These are phyloP conservation scores for Iselma pallidipennis DNA, from an alignment of 2,888 invertebrate genomes.

Conservation along the genomic window DNA sequence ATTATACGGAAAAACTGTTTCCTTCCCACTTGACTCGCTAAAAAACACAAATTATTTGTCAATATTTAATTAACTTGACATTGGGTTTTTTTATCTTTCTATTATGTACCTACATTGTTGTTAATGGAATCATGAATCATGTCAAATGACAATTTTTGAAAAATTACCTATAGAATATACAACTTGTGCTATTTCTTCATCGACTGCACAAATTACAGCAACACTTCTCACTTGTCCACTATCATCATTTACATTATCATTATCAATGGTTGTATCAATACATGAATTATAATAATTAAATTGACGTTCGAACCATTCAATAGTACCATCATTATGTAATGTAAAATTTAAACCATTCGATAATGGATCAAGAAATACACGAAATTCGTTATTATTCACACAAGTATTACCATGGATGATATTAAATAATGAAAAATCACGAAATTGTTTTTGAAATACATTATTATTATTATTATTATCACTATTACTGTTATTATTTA, in stretches of 20 bases:
- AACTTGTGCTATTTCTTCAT: conserved; percentile 8
- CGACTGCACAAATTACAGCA: conserved; percentile 7
- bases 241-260: conserved; percentile 9
- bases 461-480: not conserved
- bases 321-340: conserved; percentile 1
- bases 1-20: no score
- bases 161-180: conserved; percentile 5
- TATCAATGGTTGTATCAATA: conserved; percentile 4
- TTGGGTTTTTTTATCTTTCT: no score
- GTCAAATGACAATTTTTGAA: not conserved
- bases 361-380: conserved; percentile 4
- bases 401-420: conserved; percentile 17
- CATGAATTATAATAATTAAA: conserved; percentile 16
- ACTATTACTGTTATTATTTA: not conserved
- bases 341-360: not conserved
- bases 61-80: no score
- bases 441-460: not conserved
- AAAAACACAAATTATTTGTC: no score
- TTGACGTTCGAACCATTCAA: conserved; percentile 6
- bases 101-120: no score
- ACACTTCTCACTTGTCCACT: not conserved
- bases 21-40: no score
- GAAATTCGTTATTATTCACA: not conserved
- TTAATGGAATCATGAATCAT: not conserved
- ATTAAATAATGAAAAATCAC: not conserved